Base-by-base conservation (phyloP, 2,797 vertebrate genomes). In the Scleropages formosus region DNA sequence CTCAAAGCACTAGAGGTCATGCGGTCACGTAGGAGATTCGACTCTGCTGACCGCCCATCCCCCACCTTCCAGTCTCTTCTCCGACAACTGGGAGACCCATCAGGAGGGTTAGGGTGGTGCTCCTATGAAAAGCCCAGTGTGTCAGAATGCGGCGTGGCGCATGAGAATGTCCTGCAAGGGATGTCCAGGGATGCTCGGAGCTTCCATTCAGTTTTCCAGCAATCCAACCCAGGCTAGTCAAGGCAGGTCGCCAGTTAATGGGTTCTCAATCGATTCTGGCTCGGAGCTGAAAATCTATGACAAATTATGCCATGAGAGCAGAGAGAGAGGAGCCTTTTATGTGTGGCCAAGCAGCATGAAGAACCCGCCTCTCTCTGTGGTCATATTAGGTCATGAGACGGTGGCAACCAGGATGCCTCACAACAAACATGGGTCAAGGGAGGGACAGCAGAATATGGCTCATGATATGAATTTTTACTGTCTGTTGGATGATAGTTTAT, bases 131-230 rank as follows among this genome's bases (percentile, higher is more conserved):
- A 31, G 31, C 31, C 39, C 31, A 31, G 2, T 31, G 31, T 39
- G 31, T 39, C 53, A 47, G 9, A 47, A 1, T 6, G 46, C 64
- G 47, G 31, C 4, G 64, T 67, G 39, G 64, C 47, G 64, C 11
- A 64, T 44, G 39, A 44, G 44, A 67, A 39, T 16, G 18, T 20
- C 31, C 31, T 46, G 64, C 64, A 11, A 47, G 64, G 64, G 64
- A 27, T 26, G 62, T 47, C 18, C 20, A 31, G 47, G 44, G 20
- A 47, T n/a, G 44, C 39, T n/a, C 46, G 9, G 6, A 31, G 15
- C 10, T 67, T n/a, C 44, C 20, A 67, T 67, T 67, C 44, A 44
- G 67, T 47, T 47, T 67, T 31, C 65, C 65, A 44, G 39, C 65
- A 67, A 67, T 67, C 44, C 67, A 44, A 12, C 53, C 20, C 20